Base-by-base conservation (phyloP, 2,113 vertebrate genomes). In the Myxocyprinus asiaticus region DNA sequence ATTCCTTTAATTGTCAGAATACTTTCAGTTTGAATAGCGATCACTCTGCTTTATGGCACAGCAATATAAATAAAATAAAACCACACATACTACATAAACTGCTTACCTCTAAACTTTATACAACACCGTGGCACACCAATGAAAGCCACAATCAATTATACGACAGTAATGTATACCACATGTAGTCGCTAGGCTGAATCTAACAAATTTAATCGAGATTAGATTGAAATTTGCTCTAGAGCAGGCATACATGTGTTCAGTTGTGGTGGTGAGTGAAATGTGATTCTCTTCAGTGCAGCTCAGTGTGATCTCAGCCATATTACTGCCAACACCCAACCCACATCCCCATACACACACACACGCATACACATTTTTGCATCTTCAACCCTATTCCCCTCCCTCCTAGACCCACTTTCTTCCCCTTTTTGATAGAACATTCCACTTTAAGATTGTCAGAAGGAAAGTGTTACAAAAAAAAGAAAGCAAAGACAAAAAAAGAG, bases 251-350 rank as follows among this genome's bases (percentile, higher is more conserved):
- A 58, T 11, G 51, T 45, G 69, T 58, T 73, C 12, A 22, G 55
- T 59, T 61, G 55, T 73, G 70, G 3, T 33, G 22, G 43, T 47
- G 43, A 73, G 70, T 73, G 72, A 63, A 75, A 75, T 75, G 72
- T 51, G 72, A 75, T 51, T 63, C 45, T 33, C 22, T 51, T 33
- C 22, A 33, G 22, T 33, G 22, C 22, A 33, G 22, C 22, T 53
- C 14, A 45, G 14, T 44, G 71, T 74, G 71, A 74, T 62, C 71
- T 74, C 71, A 74, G 15, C n/a, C 44, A 7, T 62, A 22, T 74
- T 50, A 62, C 58, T 47, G 59, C 45, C 72, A 75, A 51, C 72
- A 75, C 72, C 55, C 78, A 62, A 80, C 81, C 82, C 86, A 87
- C 22, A 33, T 33, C 22, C 79, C 65, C 22, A 56, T 76, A 47